Conservation (phyloP, 1,140 invertebrate species). For the Zeugodacus cucurbitae region DNA sequence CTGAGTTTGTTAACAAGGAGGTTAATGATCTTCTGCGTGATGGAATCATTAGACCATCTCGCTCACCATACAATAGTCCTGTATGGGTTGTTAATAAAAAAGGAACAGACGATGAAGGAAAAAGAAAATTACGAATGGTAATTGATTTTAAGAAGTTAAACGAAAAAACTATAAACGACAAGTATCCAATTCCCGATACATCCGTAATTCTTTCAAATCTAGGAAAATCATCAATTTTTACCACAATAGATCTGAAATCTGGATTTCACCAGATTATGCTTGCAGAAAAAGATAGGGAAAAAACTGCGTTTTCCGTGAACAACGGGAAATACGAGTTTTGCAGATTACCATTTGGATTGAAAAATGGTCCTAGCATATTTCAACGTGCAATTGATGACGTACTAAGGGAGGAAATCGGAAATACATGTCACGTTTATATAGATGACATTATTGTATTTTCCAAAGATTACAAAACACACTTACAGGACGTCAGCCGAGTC, state of each 20-base stretch:
- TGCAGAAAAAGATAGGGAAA: conserved; percentile 42
- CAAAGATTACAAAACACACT: neutral
- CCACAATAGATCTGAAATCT: conserved; percentile 49
- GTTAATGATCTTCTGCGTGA: too few species aligned
- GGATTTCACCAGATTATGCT: conserved; percentile 61
- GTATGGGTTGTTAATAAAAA: too few species aligned
- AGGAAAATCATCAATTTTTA: conserved; percentile 42
- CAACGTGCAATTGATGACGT: conserved; percentile 43
- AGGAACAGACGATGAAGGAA: conserved; percentile 46
- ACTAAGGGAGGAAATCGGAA: conserved; percentile 36
- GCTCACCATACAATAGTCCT: too few species aligned
- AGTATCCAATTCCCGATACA: conserved; percentile 70
- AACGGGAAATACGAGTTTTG: conserved; percentile 39
- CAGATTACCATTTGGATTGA: neutral
- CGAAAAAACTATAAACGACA: too few species aligned
- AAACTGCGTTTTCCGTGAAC: conserved; percentile 31
- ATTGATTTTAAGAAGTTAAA: conserved; percentile 63
- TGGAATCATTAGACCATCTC: too few species aligned
- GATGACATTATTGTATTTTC: neutral
- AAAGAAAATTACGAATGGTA: conserved; percentile 57
- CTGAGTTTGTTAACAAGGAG: too few species aligned
- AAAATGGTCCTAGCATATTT: neutral
- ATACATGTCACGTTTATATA: conserved; percentile 42
- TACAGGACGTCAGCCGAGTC: neutral
- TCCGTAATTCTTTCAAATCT: conserved; percentile 47